Conservation (phyloP, 2,113 vertebrate genomes). For the Ailuropoda melanoleuca region DNA sequence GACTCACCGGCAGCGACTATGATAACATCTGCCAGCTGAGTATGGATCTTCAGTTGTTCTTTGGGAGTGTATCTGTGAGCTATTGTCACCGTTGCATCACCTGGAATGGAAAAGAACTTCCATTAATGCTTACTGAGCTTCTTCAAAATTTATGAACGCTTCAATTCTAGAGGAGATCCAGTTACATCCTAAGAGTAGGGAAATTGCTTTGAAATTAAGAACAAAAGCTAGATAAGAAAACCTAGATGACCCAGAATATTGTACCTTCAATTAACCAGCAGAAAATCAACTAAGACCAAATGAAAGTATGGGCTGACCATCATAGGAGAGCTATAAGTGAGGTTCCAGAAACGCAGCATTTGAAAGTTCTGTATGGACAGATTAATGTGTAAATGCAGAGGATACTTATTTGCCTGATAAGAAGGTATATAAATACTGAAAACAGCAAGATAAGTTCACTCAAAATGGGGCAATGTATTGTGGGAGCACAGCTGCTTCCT, state of each 20-base stretch:
- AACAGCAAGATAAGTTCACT: neutral
- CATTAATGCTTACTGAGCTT: neutral
- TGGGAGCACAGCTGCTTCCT: neutral
- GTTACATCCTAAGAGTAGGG: neutral
- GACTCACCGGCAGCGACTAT: slow-evolving; percentile 91
- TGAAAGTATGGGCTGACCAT: neutral
- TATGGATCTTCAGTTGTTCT: slow-evolving; percentile 89
- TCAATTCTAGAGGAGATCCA: neutral
- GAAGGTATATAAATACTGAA: neutral
- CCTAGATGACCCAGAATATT: neutral
- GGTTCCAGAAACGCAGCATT: neutral
- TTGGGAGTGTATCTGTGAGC: slow-evolving; percentile 92
- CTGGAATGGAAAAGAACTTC: slow-evolving; percentile 78
- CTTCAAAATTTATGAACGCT: neutral
- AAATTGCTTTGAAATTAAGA: neutral
- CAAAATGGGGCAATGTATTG: neutral
- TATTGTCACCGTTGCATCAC: slow-evolving; percentile 95
- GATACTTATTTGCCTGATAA: neutral
- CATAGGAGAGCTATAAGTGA: neutral
- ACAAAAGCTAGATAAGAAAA: neutral
- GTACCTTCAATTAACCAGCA: neutral
- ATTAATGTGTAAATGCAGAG: neutral
- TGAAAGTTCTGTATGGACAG: neutral
- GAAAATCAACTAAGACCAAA: neutral
- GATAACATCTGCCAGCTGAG: slow-evolving; percentile 89